phyloP scores from a whole-genome alignment of 2,797 vertebrate species.

The Diplodus puntazzo region DNA sequence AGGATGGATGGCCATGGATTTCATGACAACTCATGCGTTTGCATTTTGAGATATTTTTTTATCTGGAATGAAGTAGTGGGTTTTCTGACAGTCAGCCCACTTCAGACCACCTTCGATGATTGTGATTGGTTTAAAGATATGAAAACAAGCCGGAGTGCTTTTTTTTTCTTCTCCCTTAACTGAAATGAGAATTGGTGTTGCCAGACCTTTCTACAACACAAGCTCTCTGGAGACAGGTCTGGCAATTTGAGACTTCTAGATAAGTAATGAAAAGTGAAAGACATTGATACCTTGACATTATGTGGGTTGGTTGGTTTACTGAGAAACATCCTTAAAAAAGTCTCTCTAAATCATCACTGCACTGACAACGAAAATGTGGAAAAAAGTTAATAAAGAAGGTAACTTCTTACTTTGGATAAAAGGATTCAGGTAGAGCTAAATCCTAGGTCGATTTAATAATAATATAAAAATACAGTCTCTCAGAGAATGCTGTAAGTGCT shows the following conservation, averaged over 20 bases:
- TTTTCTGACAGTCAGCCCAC: too few species aligned
- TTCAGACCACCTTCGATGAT: too few species aligned
- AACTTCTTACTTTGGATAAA: background rate
- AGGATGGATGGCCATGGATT: background rate
- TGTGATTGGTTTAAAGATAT: too few species aligned
- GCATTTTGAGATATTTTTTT: background rate
- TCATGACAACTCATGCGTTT: background rate
- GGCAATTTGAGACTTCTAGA: too few species aligned
- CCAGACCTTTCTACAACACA: too few species aligned
- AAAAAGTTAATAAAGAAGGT: background rate
- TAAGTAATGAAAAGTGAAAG: background rate
- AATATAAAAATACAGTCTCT: constrained; percentile 4
- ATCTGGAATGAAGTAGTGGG: background rate
- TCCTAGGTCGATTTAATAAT: too few species aligned
- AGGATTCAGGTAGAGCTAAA: background rate
- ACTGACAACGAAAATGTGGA: background rate
- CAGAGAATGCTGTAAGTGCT: constrained; percentile 11
- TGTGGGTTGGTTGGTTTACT: background rate
- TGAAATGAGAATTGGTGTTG: too few species aligned
- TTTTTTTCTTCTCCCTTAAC: too few species aligned
- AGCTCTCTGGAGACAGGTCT: too few species aligned
- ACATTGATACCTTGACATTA: background rate
- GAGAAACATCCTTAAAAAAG: background rate
- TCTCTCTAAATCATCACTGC: background rate
- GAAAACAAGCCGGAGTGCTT: too few species aligned